Conservation (phyloP, 2,888 invertebrate species). For the Ashinkailepas kermadecensis region DNA sequence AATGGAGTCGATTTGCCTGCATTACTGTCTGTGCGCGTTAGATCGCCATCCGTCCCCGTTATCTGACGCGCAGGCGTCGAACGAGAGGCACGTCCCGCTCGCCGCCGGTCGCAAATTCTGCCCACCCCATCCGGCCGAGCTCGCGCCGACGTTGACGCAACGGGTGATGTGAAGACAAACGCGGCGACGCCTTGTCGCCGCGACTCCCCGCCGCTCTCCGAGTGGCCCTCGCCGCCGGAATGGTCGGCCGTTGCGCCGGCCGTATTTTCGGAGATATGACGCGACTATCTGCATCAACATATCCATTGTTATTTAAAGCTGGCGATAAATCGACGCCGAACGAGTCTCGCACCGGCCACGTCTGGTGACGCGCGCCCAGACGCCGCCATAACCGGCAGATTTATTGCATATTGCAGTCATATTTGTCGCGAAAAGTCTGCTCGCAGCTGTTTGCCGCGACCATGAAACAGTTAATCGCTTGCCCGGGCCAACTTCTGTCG, state of each 20-base stretch:
- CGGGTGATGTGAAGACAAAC: background rate
- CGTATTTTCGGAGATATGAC: background rate
- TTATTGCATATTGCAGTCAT: background rate
- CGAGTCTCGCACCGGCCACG: background rate
- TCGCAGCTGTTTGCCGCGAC: background rate
- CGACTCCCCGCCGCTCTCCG: background rate
- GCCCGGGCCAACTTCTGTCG: constrained; percentile 1
- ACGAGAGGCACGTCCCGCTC: too few species aligned
- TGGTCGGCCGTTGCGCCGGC: background rate
- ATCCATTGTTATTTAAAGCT: constrained; percentile 1
- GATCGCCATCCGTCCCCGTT: too few species aligned
- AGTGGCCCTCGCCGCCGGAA: too few species aligned
- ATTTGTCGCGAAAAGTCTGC: background rate
- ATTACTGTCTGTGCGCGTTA: too few species aligned
- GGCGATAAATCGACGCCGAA: background rate
- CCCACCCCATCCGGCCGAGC: too few species aligned
- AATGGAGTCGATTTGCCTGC: too few species aligned
- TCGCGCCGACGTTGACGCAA: background rate
- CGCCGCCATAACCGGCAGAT: background rate
- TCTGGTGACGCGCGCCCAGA: background rate
- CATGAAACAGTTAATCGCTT: constrained; percentile 1
- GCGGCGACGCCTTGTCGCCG: background rate
- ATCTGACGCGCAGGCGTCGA: too few species aligned
- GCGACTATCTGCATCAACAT: constrained; percentile 8
- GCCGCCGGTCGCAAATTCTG: too few species aligned